Percentiles rank a stretch among this genome's conserved stretches.
These are phyloP conservation scores for Sinocyclocheilus anophthalmus DNA, from an alignment of 2,113 vertebrate genomes.

Conservation along the genomic window DNA sequence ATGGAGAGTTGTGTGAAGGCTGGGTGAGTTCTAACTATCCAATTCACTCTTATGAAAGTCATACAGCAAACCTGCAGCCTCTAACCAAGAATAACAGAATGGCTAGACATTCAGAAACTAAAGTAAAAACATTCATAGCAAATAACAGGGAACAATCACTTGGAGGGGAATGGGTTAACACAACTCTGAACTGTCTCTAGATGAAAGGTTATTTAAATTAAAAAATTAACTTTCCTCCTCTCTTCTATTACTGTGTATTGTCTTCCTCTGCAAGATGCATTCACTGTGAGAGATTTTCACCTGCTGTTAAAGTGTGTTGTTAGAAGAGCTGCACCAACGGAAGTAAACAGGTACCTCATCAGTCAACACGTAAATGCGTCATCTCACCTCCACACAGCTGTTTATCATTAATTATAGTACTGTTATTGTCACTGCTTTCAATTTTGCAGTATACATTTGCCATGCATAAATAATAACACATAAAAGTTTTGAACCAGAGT, in stretches of 20 bases:
- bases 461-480: slow-evolving; percentile 61
- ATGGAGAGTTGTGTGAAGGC: not conserved
- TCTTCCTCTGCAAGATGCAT: slow-evolving; percentile 58
- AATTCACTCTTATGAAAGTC: not conserved
- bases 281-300: slow-evolving; percentile 62
- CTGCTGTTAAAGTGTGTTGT: slow-evolving; percentile 58
- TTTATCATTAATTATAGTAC: slow-evolving; percentile 17
- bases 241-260: slow-evolving; percentile 59
- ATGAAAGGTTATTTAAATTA: not conserved
- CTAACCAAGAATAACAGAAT: not conserved
- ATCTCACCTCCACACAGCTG: slow-evolving; percentile 9
- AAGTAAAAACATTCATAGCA: not conserved
- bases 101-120: not conserved
- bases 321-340: slow-evolving; percentile 38
- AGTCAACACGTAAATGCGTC: slow-evolving; percentile 32
- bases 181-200: not conserved
- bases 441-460: not conserved
- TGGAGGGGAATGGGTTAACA: not conserved
- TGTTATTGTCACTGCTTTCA: not conserved
- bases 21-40: not conserved
- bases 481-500: slow-evolving; percentile 57
- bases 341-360: slow-evolving; percentile 41
- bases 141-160: not conserved
- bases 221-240: too few species aligned
- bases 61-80: not conserved